A percentile compares a stretch with the other conserved stretches of the same genome.
Conservation (phyloP, 2,113 vertebrate species). For the Anolis sagrei region DNA sequence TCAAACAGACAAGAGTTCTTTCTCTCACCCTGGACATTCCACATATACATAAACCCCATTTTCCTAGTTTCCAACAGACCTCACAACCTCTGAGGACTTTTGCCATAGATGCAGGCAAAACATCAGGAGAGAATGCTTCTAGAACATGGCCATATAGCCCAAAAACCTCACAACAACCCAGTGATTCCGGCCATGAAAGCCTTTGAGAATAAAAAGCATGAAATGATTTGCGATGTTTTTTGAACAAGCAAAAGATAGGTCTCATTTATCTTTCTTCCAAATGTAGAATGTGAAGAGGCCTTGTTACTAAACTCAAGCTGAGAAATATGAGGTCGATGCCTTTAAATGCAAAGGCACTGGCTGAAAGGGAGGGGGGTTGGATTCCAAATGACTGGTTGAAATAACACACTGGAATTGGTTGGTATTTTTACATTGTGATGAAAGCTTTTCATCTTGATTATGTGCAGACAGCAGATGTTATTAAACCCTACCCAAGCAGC, state of each 20-base stretch:
- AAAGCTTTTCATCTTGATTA: slow-evolving; percentile 69
- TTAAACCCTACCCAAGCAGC: slow-evolving; percentile 57
- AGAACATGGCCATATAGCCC: too few relatives aligned
- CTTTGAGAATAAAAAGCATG: too few relatives aligned
- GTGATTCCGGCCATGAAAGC: too few relatives aligned
- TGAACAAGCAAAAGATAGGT: not conserved
- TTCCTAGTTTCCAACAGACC: too few relatives aligned
- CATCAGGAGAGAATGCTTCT: too few relatives aligned
- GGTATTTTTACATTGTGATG: slow-evolving; percentile 56
- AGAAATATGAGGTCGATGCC: slow-evolving; percentile 58
- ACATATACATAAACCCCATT: too few relatives aligned
- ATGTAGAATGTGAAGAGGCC: slow-evolving; percentile 56
- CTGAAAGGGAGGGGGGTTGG: slow-evolving; percentile 26
- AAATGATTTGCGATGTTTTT: slow-evolving; percentile 8
- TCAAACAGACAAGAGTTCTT: too few relatives aligned
- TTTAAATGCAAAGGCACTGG: slow-evolving; percentile 54
- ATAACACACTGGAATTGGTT: slow-evolving; percentile 65
- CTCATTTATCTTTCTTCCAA: slow-evolving; percentile 60
- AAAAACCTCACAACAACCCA: too few relatives aligned
- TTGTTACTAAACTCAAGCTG: slow-evolving; percentile 42
- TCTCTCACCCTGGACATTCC: too few relatives aligned
- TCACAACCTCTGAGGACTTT: too few relatives aligned
- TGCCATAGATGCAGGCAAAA: too few relatives aligned
- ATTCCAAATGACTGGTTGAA: slow-evolving; percentile 61
- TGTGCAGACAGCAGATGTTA: slow-evolving; percentile 63